A percentile compares a stretch with the other conserved stretches of the same genome.
These are phyloP conservation scores for Agelaius phoeniceus DNA, from an alignment of 2,113 vertebrate genomes.

Conservation along the genomic window DNA sequence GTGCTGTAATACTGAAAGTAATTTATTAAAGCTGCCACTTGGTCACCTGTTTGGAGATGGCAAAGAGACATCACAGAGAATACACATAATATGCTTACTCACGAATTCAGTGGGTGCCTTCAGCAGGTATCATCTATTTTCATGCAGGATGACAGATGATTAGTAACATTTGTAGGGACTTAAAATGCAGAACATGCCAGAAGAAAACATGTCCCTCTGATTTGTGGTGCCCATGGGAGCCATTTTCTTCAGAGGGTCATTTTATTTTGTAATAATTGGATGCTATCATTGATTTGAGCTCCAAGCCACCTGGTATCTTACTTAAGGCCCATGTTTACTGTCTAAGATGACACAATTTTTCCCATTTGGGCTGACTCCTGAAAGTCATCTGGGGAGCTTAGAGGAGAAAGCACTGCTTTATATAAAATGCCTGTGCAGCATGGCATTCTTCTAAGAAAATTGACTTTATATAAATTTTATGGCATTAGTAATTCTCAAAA, in stretches of 20 bases:
- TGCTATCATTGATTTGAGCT: constrained; percentile 76
- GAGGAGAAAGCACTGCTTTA: neutral
- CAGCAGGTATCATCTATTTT: constrained; percentile 52
- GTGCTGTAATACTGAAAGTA: neutral
- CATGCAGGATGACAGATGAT: constrained; percentile 25
- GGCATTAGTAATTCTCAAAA: neutral
- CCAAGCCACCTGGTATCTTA: constrained; percentile 78
- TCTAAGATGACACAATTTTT: neutral
- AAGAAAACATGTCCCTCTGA: constrained; percentile 64
- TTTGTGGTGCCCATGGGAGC: constrained; percentile 73
- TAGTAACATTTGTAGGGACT: constrained; percentile 38
- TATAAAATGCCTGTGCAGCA: neutral
- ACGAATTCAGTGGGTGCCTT: neutral
- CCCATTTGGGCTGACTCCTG: neutral
- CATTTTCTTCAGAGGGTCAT: constrained; percentile 76
- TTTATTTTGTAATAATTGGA: constrained; percentile 82
- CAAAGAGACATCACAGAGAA: neutral
- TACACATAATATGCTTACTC: neutral
- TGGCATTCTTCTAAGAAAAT: neutral
- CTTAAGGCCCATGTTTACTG: constrained; percentile 43
- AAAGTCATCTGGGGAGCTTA: neutral
- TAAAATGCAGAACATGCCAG: constrained; percentile 68
- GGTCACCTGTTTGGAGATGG: neutral
- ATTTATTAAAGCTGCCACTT: neutral
- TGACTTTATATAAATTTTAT: neutral